Conservation (phyloP, 2,113 vertebrate species). For the Hiodon tergisus region DNA sequence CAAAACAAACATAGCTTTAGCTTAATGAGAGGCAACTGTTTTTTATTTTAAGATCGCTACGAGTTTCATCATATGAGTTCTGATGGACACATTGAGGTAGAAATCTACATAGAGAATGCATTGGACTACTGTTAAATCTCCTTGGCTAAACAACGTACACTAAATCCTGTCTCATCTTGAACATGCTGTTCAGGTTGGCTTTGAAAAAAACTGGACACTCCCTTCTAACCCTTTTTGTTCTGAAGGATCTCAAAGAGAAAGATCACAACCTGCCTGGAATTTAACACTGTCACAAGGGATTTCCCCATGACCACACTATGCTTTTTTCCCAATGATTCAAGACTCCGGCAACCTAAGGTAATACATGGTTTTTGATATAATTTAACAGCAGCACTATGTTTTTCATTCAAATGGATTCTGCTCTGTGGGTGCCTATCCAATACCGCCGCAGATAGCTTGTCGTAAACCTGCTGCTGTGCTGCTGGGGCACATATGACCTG, state of each 20-base stretch:
- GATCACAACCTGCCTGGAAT: no score
- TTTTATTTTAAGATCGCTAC: not conserved
- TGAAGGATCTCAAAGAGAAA: not conserved
- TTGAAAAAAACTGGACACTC: not conserved
- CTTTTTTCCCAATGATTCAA: not conserved
- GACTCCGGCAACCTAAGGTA: not conserved
- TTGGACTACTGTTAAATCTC: not conserved
- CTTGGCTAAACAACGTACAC: not conserved
- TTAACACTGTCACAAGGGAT: not conserved
- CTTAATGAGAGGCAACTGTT: not conserved
- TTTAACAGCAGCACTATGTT: not conserved
- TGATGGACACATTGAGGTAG: not conserved
- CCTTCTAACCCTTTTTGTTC: not conserved
- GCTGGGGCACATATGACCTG: not conserved
- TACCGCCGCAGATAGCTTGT: not conserved
- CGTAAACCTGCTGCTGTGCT: not conserved
- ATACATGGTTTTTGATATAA: not conserved
- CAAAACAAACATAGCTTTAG: slow-evolving; percentile 26
- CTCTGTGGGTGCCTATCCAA: not conserved
- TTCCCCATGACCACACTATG: not conserved
- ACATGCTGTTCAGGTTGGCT: not conserved
- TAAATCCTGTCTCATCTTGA: not conserved
- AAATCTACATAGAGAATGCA: not conserved
- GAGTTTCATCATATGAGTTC: not conserved
- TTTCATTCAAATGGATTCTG: not conserved